Evolutionary conservation across 2,797 vertebrate species (phyloP).

Genomic region (Mormyrops boulengeri): DNA sequence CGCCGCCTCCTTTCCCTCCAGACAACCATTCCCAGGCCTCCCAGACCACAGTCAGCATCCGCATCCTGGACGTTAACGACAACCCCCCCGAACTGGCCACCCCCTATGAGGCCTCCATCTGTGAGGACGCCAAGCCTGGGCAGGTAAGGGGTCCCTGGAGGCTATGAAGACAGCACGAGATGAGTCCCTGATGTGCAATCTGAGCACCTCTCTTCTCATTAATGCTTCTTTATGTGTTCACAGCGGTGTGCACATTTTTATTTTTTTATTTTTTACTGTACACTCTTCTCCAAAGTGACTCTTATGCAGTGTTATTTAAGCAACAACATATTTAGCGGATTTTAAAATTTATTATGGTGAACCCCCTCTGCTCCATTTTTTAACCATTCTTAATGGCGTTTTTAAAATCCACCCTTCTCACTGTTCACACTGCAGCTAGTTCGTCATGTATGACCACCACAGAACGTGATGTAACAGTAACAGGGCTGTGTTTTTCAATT

Average conservation of each 20-base stretch:
- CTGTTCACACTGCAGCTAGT: background rate
- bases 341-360: background rate
- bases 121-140: slow-evolving; percentile 91
- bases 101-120: slow-evolving; percentile 85
- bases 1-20: slow-evolving; percentile 40
- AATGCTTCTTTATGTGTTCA: background rate
- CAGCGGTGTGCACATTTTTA: background rate
- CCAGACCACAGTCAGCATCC: slow-evolving; percentile 77
- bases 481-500: background rate
- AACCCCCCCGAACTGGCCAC: slow-evolving; percentile 91
- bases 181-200: background rate
- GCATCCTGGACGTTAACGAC: slow-evolving; percentile 95
- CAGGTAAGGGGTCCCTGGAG: slow-evolving; percentile 64
- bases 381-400: background rate
- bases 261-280: too few relatives aligned
- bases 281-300: background rate
- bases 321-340: background rate
- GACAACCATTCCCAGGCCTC: slow-evolving; percentile 84
- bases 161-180: background rate
- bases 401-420: background rate
- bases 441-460: background rate
- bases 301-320: background rate
- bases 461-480: background rate
- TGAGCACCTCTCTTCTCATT: background rate
- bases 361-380: background rate